Percentiles rank a stretch among this genome's conserved stretches.
Conservation (phyloP, 2,888 invertebrate species). For the Eristalis pertinax region DNA sequence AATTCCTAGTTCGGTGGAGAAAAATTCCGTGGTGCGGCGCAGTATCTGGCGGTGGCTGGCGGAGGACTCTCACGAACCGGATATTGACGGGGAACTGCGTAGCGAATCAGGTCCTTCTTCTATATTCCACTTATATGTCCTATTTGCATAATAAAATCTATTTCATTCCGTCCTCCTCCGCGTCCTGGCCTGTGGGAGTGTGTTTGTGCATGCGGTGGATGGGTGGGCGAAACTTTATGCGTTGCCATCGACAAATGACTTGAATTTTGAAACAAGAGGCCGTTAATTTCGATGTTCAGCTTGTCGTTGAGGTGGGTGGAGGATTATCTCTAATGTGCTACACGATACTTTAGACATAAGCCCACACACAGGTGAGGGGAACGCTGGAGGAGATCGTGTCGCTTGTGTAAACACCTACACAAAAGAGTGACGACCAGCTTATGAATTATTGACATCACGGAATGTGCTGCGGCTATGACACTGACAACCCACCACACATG, state of each 20-base stretch:
- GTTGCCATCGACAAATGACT: conserved; percentile 16
- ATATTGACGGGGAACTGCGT: conserved; percentile 19
- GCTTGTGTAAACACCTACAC: background rate
- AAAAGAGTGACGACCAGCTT: background rate
- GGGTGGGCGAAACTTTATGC: conserved; percentile 3
- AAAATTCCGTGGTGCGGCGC: conserved; percentile 35
- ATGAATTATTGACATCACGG: conserved; percentile 2
- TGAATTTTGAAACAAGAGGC: conserved; percentile 17
- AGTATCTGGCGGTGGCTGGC: background rate
- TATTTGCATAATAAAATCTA: conserved; percentile 64
- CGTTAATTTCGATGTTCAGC: background rate
- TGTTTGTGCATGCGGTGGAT: background rate
- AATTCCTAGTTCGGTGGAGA: conserved; percentile 36
- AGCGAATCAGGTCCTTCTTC: conserved; percentile 21
- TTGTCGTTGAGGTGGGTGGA: background rate
- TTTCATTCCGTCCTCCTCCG: conserved; percentile 30
- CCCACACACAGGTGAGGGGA: background rate
- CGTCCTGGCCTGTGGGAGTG: background rate
- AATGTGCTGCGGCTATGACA: background rate
- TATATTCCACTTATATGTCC: conserved; percentile 37
- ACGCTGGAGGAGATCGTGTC: background rate
- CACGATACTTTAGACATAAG: background rate
- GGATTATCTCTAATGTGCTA: background rate
- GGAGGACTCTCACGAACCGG: background rate
- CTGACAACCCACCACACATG: background rate